Conservation (phyloP, 2,797 vertebrate species). For the Galago senegalensis region DNA sequence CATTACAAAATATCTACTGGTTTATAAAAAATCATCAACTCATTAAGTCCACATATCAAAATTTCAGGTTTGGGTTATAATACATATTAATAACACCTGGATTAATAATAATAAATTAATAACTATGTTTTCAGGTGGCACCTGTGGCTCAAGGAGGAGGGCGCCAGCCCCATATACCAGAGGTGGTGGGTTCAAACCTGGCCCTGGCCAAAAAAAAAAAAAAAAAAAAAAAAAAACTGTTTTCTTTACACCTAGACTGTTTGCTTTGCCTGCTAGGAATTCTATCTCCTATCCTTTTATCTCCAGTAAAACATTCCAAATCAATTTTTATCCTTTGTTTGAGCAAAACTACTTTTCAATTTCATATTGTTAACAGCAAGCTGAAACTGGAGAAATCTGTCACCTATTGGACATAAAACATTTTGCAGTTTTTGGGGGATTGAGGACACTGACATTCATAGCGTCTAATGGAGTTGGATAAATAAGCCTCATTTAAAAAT, state of each 20-base stretch:
- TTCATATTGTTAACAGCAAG: constrained; percentile 6
- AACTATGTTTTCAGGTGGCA: neutral
- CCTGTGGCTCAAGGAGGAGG: no score
- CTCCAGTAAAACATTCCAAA: neutral
- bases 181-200: no score
- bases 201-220: no score
- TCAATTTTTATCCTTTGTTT: neutral
- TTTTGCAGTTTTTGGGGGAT: neutral
- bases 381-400: constrained; percentile 21
- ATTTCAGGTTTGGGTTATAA: neutral
- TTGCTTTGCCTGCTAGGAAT: neutral
- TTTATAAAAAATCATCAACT: constrained; percentile 25
- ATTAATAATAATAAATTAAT: neutral
- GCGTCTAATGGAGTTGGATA: neutral
- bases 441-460: neutral
- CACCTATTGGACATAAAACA: constrained; percentile 37
- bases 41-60: neutral
- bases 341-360: constrained; percentile 34
- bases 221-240: no score
- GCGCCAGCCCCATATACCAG: no score
- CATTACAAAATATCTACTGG: neutral
- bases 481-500: neutral
- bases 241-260: neutral
- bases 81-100: neutral
- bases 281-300: neutral